Conservation (phyloP, 2,888 invertebrate genomes). For the Andrena hattorfiana region DNA sequence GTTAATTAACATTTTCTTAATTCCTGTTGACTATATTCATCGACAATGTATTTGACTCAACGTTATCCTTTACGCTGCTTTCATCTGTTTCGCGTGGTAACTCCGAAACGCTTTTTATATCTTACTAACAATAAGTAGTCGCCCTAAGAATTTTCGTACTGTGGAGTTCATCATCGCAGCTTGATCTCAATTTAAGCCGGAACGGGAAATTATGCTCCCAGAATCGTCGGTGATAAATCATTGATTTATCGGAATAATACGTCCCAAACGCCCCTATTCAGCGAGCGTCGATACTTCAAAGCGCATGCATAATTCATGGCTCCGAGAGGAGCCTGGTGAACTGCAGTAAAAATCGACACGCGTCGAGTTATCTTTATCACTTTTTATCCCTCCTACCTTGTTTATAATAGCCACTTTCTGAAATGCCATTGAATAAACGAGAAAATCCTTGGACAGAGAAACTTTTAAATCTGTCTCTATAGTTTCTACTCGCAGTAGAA, state of each 20-base stretch:
- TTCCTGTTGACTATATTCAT: neutral
- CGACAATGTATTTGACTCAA: neutral
- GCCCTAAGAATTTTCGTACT: neutral
- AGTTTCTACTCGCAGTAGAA: too few species aligned
- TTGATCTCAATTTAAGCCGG: constrained; percentile 2
- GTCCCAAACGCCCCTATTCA: constrained; percentile 35
- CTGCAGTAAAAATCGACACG: constrained; percentile 4
- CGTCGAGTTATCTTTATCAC: neutral
- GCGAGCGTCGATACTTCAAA: constrained; percentile 44
- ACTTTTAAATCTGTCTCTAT: neutral
- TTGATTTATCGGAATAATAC: constrained; percentile 45
- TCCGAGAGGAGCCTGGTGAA: constrained; percentile 13
- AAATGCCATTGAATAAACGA: neutral
- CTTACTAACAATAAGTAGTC: neutral
- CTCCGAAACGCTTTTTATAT: neutral
- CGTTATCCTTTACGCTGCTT: neutral
- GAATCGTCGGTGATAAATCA: constrained; percentile 50
- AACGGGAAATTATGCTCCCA: constrained; percentile 30
- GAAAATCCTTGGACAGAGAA: neutral
- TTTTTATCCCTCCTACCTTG: neutral
- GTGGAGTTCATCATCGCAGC: neutral
- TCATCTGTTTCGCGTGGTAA: neutral
- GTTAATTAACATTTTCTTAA: neutral
- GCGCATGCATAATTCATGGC: constrained; percentile 66
- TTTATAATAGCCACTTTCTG: neutral